A percentile compares a stretch with the other conserved stretches of the same genome.
Evolutionary conservation across 2,113 vertebrate genomes (phyloP).

Genomic region (Ptychochromis oligacanthus): DNA sequence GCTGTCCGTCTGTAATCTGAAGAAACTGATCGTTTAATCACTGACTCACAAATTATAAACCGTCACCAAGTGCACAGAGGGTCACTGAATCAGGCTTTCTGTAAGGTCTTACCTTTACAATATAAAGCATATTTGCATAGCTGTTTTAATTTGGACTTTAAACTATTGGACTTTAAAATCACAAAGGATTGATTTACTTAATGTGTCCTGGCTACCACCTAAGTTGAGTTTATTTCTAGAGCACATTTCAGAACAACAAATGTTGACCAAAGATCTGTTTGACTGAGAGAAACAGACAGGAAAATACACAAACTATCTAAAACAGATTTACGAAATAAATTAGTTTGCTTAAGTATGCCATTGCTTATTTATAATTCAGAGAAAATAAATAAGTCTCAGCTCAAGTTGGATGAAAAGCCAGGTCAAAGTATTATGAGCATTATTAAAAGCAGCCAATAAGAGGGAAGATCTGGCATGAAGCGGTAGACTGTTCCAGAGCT

Average conservation of each 20-base stretch:
- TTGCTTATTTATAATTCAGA: accelerated
- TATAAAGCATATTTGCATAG: accelerated
- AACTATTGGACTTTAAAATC: background rate
- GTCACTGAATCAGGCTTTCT: background rate
- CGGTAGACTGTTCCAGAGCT: no score
- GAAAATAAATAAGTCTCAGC: background rate
- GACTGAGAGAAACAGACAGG: background rate
- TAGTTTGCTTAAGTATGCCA: background rate
- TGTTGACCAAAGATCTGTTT: background rate
- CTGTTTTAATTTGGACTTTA: background rate
- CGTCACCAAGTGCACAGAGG: no score
- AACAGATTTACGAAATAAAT: background rate
- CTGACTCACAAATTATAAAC: background rate
- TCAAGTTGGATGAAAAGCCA: background rate
- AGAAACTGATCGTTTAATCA: background rate
- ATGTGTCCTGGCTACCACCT: background rate
- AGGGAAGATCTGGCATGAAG: no score
- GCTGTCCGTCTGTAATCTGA: background rate
- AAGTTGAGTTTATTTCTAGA: background rate
- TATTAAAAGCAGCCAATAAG: no score
- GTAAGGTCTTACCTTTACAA: background rate
- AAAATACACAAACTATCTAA: background rate
- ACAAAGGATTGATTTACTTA: background rate
- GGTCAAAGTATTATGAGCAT: no score
- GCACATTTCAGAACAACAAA: background rate